These are phyloP conservation scores for Drosophila melanica DNA, from an alignment of 1,140 invertebrate genomes.

Conservation along the genomic window DNA sequence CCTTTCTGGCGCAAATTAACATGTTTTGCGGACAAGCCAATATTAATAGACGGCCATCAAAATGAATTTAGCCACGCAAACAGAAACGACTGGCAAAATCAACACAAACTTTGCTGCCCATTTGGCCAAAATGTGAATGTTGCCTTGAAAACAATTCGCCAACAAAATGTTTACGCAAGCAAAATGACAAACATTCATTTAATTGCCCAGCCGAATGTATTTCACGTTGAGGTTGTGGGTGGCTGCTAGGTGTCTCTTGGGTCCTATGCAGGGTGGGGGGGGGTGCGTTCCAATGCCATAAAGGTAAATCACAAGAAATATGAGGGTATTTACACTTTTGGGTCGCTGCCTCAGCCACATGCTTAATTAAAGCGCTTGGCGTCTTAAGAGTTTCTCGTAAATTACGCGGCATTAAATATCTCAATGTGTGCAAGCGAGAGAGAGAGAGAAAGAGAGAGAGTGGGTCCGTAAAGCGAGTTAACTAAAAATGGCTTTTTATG, in stretches of 20 bases:
- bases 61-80: slow-evolving; percentile 48
- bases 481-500: slow-evolving; percentile 81
- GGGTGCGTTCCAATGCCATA: slow-evolving; percentile 55
- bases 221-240: neutral
- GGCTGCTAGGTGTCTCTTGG: neutral
- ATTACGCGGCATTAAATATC: slow-evolving; percentile 78
- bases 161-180: slow-evolving; percentile 62
- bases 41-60: slow-evolving; percentile 59
- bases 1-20: slow-evolving; percentile 55
- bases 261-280: slow-evolving; percentile 2
- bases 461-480: slow-evolving; percentile 33
- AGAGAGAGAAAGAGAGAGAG: neutral
- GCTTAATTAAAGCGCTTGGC: slow-evolving; percentile 80
- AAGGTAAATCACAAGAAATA: slow-evolving; percentile 82
- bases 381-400: slow-evolving; percentile 82
- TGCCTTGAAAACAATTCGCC: slow-evolving; percentile 63
- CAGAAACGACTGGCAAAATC: slow-evolving; percentile 23
- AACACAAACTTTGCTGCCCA: slow-evolving; percentile 42
- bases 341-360: slow-evolving; percentile 78
- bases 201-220: slow-evolving; percentile 51
- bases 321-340: slow-evolving; percentile 82
- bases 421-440: slow-evolving; percentile 11
- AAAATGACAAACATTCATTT: slow-evolving; percentile 75
- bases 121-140: slow-evolving; percentile 30
- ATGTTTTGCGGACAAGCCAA: slow-evolving; percentile 36